Base-by-base conservation (phyloP, 1,140 invertebrate species). In the Drosophila orena region DNA sequence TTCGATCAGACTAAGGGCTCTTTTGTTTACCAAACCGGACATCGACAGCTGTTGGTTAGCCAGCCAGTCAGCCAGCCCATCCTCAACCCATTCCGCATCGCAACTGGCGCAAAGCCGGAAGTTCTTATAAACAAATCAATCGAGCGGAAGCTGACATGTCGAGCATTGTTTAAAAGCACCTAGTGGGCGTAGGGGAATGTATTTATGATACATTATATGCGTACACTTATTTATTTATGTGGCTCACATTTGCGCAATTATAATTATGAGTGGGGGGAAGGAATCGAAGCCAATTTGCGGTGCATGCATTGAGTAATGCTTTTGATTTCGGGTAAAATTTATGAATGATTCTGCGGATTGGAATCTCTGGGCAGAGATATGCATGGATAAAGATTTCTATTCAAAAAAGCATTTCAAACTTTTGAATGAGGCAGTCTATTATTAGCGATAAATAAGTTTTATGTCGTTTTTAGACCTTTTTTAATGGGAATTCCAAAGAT, bases 91-190 rank as follows among this genome's bases (percentile, higher is more conserved):
- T 24, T 11, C n/a, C 34, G 42, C n/a, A 50, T 20, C 53, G 42
- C 56, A 17, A 59, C 47, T 40, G 59, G 65, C 47, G 50, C 11
- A 78, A 60, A 76, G 79, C 85, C 85, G 85, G 85, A 89, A 89
- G 85, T 80, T 79, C 71, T 74, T 75, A 69, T 90, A 89, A 89
- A 89, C 84, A 89, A 84, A 89, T 84, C 84, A 89, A 89, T 89
- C 77, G 64, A 79, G 79, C 83, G 83, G 83, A 88, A 86, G 83
- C 72, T 65, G 71, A 62, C 37, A 57, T 58, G 57, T 59, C 47
- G 30, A 55, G 42, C 42, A 73, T 62, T 74, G 69, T 69, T 69
- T 50, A 46, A 17, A 42, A n/a, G 22, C 64, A 66, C 35, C 44
- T 43, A 43, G 66, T 69, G 42, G 66, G 65, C 47, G 52, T 35